Base-by-base conservation (phyloP, 2,113 vertebrate species). In the Cricetomys ansorgei region DNA sequence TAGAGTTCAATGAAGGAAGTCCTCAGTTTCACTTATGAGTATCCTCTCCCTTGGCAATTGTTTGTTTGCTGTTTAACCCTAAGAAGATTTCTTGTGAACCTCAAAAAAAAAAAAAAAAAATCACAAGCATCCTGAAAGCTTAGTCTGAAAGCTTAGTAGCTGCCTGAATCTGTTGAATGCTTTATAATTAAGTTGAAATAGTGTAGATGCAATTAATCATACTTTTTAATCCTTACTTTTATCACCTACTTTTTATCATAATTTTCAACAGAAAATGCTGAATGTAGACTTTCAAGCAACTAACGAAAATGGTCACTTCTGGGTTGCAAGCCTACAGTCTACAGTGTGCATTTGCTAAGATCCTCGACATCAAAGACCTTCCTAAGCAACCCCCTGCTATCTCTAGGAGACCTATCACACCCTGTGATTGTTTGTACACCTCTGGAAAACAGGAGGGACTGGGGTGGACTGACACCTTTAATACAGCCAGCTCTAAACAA, bases 271-370 rank as follows among this genome's bases (percentile, higher is more conserved):
- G 27, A n/a, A 40, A 72, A 77, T 57, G 23, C 5, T 17, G 92
- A 89, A 79, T 57, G 19, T 25, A 21, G 10, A 45, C 25, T 7
- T 27, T 40, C n/a, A 57, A 84, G 25, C 40, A 65, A 25, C 62
- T 59, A 50, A 19, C 45, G 0, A 13, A 12, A n/a, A 43, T 79
- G 6, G 0, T 25, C 15, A 21, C 59, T 55, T 64, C 29, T 50
- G 17, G 2, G 17, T 91, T 64, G 17, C 2, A 45, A 0, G 0
- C 3, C 12, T 59, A n/a, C 50, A 0, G 0, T 12, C 13, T 72
- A 37, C 8, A 40, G 15, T 29, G 31, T 90, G 13, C 9, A 4
- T n/a, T 76, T 81, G 31, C 16, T 16, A n/a, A 21, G 2, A 6
- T 3, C 40, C 40, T 65, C n/a, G n/a, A n/a, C 5, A 8, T 43